Evolutionary conservation across 2,113 vertebrate species (phyloP), one percentile per base, ranked within the genome.

Genomic region (Centropus bengalensis): DNA sequence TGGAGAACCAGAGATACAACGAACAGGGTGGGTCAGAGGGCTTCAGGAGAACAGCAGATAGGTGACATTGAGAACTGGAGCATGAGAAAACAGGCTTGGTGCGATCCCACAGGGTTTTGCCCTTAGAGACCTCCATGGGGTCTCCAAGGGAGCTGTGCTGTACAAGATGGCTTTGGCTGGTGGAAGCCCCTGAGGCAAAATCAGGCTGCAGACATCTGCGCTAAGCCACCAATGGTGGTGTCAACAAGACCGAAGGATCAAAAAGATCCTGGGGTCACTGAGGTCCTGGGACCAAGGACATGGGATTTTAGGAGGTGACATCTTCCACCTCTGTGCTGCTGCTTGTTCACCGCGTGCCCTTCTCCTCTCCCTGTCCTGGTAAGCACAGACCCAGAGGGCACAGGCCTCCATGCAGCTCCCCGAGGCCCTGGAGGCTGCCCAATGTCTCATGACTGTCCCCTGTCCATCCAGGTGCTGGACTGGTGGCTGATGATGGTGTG

Each of bases 101-200:
- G 40, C 36, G 58, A 60, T 44, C 40, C n/a, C 82, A 49, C 58
- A 42, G 12, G 54, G 19, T 56, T 89, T 82, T 49, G 42, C 2
- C 0, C 51, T 45, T 66, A 6, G 24, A 77, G 51, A 11, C 2
- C 0, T 18, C 32, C 38, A 2, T 10, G 49, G 20, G 47, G 12
- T 2, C 0, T 18, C 32, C 38, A 2, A 7, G 42, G 49, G 32
- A 71, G 7, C 49, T 56, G 42, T 49, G 45, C 27, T 4, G 0
- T 38, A 62, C 54, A 63, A 62, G 33, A 12, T 20, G 11, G 27
- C 24, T 70, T 59, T 17, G 8, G 32, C 36, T 47, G 51, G 19
- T 51, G 45, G 62, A 67, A 81, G 7, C 14, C 45, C 9, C 14
- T 1, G 1, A 9, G 21, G 27, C 19, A 83, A 83, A 78, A 52